A percentile compares a stretch with the other conserved stretches of the same genome.
phyloP scores from a whole-genome alignment of 2,113 vertebrate genomes.

The Bos indicus region DNA sequence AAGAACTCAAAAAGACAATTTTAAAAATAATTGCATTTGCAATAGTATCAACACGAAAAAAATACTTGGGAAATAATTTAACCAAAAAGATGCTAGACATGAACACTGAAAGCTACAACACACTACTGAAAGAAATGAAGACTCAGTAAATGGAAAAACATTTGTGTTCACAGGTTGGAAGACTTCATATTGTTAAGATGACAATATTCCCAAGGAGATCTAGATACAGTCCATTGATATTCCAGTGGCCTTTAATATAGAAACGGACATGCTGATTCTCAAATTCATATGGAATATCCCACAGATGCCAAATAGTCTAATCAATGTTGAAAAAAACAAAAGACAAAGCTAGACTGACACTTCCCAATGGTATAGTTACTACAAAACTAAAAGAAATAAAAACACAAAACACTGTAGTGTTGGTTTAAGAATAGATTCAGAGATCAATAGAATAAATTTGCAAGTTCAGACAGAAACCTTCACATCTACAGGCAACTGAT shows the following conservation, averaged over 20 bases:
- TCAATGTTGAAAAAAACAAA: constrained; percentile 9
- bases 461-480: neutral
- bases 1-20: neutral
- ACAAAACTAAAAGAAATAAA: neutral
- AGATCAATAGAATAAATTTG: neutral
- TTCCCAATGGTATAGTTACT: neutral
- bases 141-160: neutral
- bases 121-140: neutral
- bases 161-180: neutral
- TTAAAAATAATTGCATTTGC: neutral
- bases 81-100: neutral
- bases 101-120: neutral
- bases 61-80: neutral
- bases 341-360: neutral
- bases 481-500: neutral
- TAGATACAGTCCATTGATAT: neutral
- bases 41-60: neutral
- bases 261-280: constrained; percentile 23
- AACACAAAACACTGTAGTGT: neutral
- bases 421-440: neutral
- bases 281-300: neutral
- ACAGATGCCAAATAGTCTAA: neutral
- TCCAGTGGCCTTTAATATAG: neutral
- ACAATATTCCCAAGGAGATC: neutral
- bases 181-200: neutral